phyloP scores from a whole-genome alignment of 2,113 vertebrate species.

The Heterotilapia buettikoferi region DNA sequence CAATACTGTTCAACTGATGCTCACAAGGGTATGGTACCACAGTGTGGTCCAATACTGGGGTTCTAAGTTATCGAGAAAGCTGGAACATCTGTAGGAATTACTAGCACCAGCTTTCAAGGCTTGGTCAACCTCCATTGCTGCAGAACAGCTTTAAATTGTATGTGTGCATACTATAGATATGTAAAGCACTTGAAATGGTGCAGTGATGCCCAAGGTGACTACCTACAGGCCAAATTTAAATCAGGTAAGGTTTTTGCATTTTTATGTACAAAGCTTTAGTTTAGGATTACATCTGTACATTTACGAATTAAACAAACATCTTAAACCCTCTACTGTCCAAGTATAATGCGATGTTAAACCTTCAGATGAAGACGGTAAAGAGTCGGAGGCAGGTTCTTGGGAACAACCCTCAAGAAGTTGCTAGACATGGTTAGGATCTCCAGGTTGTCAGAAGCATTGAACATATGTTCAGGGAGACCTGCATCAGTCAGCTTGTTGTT shows the following conservation, averaged over 20 bases:
- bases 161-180: not conserved
- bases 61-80: not conserved
- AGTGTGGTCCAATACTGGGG: not conserved
- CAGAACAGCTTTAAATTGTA: not conserved
- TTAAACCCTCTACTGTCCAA: not conserved
- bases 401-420: slow-evolving; percentile 90
- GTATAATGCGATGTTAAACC: slow-evolving; percentile 57
- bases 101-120: not conserved
- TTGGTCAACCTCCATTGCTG: not conserved
- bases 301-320: not conserved
- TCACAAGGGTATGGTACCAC: not conserved
- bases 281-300: not conserved
- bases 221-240: not conserved
- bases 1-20: not conserved
- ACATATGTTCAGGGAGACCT: slow-evolving; percentile 87
- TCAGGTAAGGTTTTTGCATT: not conserved
- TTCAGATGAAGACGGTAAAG: slow-evolving; percentile 91
- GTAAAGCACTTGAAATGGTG: not conserved
- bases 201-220: not conserved
- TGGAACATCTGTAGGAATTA: not conserved
- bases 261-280: not conserved
- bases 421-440: slow-evolving; percentile 97
- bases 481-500: slow-evolving; percentile 94
- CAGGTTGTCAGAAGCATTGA: slow-evolving; percentile 85
- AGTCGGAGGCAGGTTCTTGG: slow-evolving; percentile 82